Evolutionary conservation across 2,888 invertebrate species (phyloP).

Genomic region (Drosophila emarginata): DNA sequence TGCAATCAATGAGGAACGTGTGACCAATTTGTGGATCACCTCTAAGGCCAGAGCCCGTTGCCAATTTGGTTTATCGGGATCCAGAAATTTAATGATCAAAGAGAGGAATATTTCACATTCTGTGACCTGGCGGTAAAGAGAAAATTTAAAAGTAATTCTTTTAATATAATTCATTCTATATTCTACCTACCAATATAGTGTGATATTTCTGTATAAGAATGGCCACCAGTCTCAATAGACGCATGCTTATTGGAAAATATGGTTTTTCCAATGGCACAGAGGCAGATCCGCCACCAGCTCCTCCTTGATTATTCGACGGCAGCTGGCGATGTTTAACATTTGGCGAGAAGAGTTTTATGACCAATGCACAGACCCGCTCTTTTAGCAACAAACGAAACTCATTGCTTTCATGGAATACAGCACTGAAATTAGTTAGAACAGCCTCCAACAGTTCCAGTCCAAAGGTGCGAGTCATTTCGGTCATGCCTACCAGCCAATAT

Average conservation of each 20-base stretch:
- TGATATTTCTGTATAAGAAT: slow-evolving; percentile 97
- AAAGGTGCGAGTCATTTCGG: slow-evolving; percentile 98
- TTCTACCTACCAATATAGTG: slow-evolving; percentile 87
- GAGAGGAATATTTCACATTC: slow-evolving; percentile 99
- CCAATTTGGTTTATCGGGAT: slow-evolving; percentile 98
- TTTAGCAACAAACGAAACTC: slow-evolving; percentile 97
- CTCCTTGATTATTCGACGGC: slow-evolving; percentile 83
- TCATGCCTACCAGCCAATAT: slow-evolving; percentile 96
- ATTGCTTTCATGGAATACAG: slow-evolving; percentile 94
- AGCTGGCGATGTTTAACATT: slow-evolving; percentile 95
- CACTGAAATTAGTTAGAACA: slow-evolving; percentile 92
- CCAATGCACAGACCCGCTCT: slow-evolving; percentile 98
- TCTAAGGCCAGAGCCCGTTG: slow-evolving; percentile 97
- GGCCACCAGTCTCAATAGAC: slow-evolving; percentile 95
- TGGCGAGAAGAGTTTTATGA: slow-evolving; percentile 99
- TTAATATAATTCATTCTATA: neutral
- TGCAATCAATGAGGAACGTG: slow-evolving; percentile 91
- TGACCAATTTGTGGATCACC: slow-evolving; percentile 96
- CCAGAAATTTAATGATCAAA: slow-evolving; percentile 97
- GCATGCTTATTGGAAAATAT: slow-evolving; percentile 98
- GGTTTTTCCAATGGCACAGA: slow-evolving; percentile 92
- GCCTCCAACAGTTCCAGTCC: slow-evolving; percentile 97
- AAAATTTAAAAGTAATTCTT: neutral
- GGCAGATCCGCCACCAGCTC: slow-evolving; percentile 79
- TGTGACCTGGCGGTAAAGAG: slow-evolving; percentile 86